phyloP scores from a whole-genome alignment of 53 echinoderm and acorn worm species.

The Pentamera pediparva region DNA sequence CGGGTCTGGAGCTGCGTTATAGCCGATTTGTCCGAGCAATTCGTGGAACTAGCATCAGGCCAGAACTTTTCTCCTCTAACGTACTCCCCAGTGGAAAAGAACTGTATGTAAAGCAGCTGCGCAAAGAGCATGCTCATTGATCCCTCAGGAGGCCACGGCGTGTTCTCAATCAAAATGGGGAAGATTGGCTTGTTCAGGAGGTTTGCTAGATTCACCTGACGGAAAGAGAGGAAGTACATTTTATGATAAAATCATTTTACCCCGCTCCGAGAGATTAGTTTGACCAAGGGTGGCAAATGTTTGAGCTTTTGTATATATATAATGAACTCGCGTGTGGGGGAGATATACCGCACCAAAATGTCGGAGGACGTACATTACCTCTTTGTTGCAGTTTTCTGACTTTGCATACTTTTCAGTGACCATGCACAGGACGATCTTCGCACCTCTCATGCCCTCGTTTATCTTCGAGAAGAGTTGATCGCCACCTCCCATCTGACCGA shows the following conservation, averaged over 20 bases:
- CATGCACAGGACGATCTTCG: slow-evolving; percentile 93
- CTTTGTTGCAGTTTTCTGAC: slow-evolving; percentile 94
- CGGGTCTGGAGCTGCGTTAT: slow-evolving; percentile 69
- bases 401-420: slow-evolving; percentile 85
- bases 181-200: slow-evolving; percentile 97
- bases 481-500: slow-evolving; percentile 99
- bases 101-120: slow-evolving; percentile 98
- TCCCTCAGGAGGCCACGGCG: slow-evolving; percentile 82
- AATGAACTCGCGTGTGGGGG: no score
- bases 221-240: not conserved
- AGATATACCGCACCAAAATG: no score
- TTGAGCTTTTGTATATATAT: no score
- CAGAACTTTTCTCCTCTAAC: slow-evolving; percentile 92
- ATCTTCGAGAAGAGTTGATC: slow-evolving; percentile 84
- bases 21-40: slow-evolving; percentile 76
- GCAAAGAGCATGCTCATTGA: slow-evolving; percentile 98
- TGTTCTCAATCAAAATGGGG: slow-evolving; percentile 78
- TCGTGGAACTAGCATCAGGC: slow-evolving; percentile 81
- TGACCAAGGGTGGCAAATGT: no score
- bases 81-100: slow-evolving; percentile 77
- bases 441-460: slow-evolving; percentile 83
- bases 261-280: no score
- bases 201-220: slow-evolving; percentile 89
- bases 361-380: no score
- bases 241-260: no score